These are phyloP conservation scores for Benitochromis conjunctus DNA, from an alignment of 2,113 vertebrate genomes.

Conservation along the genomic window DNA sequence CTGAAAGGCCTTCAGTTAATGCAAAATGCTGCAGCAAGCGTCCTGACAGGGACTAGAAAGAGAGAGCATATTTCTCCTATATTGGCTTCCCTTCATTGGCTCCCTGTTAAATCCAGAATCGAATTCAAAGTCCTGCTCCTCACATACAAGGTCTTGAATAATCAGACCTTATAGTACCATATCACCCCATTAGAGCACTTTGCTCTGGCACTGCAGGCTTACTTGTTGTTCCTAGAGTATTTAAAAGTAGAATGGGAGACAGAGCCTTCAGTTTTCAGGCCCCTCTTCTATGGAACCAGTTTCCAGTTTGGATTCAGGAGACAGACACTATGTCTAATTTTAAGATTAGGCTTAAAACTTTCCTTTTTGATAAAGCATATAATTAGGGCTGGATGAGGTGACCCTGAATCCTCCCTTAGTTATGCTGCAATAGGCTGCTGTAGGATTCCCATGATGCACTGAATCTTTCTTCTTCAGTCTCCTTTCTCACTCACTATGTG, in stretches of 20 bases:
- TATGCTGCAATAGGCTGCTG: neutral
- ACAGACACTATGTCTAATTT: neutral
- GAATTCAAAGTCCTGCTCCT: neutral
- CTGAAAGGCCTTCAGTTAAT: no score
- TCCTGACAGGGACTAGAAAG: no score
- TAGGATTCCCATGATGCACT: neutral
- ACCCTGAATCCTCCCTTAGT: neutral
- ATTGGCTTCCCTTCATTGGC: neutral
- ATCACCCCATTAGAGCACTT: neutral
- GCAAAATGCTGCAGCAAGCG: no score
- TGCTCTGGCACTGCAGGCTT: fast-evolving
- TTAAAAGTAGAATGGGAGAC: fast-evolving
- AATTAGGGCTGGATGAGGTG: fast-evolving
- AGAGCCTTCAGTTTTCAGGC: neutral
- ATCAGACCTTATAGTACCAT: fast-evolving
- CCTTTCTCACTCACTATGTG: neutral
- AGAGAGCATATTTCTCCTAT: neutral
- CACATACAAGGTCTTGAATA: neutral
- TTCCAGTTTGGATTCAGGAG: neutral
- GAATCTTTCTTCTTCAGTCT: neutral
- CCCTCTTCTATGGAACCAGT: neutral
- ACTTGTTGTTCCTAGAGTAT: neutral
- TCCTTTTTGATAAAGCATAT: fast-evolving
- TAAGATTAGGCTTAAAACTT: neutral
- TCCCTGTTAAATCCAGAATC: neutral